A percentile compares a stretch with the other conserved stretches of the same genome.
Evolutionary conservation across 37 sponge, comb jelly and placozoan species (phyloP).

Genomic region (Aphrocallistes beatrix): DNA sequence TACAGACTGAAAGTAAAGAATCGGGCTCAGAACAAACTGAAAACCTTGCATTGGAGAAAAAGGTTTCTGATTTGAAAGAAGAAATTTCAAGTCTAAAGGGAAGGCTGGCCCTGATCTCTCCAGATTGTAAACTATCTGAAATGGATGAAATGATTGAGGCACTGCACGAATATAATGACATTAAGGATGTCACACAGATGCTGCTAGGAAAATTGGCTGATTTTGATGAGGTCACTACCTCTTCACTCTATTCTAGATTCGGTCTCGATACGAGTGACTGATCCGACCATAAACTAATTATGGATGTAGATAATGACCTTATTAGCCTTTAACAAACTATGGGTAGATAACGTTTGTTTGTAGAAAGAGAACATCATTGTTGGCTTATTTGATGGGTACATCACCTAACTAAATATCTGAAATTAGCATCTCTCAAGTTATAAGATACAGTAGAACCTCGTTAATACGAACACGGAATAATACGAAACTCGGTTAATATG

Average conservation of each 20-base stretch:
- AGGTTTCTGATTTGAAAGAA: background rate
- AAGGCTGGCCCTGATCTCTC: slow-evolving; percentile 25
- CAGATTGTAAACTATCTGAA: slow-evolving; percentile 45
- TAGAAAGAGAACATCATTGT: no score
- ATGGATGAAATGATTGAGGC: slow-evolving; percentile 55
- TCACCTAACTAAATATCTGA: no score
- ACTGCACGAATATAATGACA: slow-evolving; percentile 84
- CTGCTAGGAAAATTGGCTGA: slow-evolving; percentile 80
- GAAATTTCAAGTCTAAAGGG: slow-evolving; percentile 21
- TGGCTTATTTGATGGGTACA: no score
- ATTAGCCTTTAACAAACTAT: no score
- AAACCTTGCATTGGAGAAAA: no score
- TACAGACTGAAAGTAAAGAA: background rate
- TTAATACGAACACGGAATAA: no score
- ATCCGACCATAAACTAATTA: no score
- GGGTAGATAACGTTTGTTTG: no score
- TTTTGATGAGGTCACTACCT: slow-evolving; percentile 36
- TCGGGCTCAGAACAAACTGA: background rate
- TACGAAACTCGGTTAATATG: no score
- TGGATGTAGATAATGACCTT: no score
- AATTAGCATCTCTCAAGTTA: no score
- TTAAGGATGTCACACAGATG: slow-evolving; percentile 72
- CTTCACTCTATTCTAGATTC: slow-evolving; percentile 41
- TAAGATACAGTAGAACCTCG: no score
- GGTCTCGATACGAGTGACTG: slow-evolving; percentile 40